Evolutionary conservation across 2,113 vertebrate genomes (phyloP).

Genomic region (Nymphicus hollandicus): DNA sequence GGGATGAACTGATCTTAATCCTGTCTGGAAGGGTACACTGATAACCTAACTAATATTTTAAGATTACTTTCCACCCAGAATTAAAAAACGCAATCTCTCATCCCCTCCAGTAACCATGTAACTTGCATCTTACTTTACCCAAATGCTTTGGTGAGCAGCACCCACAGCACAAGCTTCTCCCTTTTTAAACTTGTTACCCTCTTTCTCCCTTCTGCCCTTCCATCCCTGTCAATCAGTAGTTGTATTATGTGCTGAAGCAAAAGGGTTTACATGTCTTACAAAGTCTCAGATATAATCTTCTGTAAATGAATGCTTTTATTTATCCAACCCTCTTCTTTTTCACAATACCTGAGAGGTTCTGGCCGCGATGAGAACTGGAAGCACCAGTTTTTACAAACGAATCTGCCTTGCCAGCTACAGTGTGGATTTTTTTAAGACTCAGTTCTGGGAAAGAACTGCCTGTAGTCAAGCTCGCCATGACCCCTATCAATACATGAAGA

Average conservation of each 20-base stretch:
- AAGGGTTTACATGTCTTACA: not conserved
- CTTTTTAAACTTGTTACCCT: not conserved
- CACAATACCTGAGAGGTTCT: not conserved
- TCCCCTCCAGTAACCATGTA: fast-evolving
- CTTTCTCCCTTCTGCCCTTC: not conserved
- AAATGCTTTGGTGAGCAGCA: not conserved
- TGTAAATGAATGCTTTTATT: conserved; percentile 15
- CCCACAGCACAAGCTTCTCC: not conserved
- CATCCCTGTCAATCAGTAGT: not conserved
- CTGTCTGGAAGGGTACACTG: not conserved
- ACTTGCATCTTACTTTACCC: not conserved
- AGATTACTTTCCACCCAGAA: not conserved
- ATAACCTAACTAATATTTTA: not conserved
- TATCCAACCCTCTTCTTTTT: not conserved
- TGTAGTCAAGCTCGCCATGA: not conserved
- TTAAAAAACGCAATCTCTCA: not conserved
- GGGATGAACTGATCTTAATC: not conserved
- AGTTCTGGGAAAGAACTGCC: not conserved
- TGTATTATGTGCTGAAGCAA: not conserved
- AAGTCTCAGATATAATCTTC: not conserved
- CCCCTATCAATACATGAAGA: not conserved
- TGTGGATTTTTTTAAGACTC: not conserved
- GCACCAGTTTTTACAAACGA: not conserved
- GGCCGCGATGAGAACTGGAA: not conserved
- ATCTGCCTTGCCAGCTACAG: not conserved